Percentiles rank a stretch among this genome's conserved stretches.
These are phyloP conservation scores for Pteropus alecto DNA, from an alignment of 2,113 vertebrate species.

Conservation along the genomic window DNA sequence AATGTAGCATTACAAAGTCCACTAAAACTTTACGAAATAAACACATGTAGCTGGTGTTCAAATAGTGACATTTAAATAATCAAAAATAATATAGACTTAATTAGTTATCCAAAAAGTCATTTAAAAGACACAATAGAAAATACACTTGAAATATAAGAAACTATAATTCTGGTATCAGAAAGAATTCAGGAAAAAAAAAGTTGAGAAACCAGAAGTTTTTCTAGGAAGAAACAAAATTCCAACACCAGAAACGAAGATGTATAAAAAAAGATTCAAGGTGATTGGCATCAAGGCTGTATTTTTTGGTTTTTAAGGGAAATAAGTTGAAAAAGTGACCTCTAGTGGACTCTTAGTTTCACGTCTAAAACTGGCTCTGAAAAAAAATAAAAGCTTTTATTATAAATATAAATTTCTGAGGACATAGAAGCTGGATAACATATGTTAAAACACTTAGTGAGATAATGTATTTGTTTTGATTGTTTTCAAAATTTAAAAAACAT, in stretches of 20 bases:
- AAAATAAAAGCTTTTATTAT: background rate
- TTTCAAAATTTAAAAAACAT: background rate
- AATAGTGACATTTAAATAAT: background rate
- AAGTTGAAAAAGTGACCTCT: slow-evolving; percentile 74
- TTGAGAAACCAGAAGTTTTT: background rate
- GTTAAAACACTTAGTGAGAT: background rate
- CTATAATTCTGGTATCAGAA: background rate
- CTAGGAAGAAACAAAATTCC: background rate
- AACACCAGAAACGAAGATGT: background rate
- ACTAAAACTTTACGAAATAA: background rate
- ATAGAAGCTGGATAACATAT: background rate
- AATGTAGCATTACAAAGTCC: background rate
- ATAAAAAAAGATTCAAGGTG: background rate
- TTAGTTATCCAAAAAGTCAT: background rate
- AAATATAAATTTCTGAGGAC: background rate
- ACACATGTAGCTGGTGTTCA: background rate
- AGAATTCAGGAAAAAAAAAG: background rate
- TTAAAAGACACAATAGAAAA: background rate
- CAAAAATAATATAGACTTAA: background rate
- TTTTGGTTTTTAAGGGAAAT: slow-evolving; percentile 43
- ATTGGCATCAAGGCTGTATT: background rate
- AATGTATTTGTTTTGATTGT: background rate
- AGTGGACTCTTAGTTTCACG: slow-evolving; percentile 62
- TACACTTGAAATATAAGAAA: background rate
- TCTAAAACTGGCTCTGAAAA: background rate